Base-by-base conservation (phyloP, 1,140 invertebrate genomes). In the Sesamia nonagrioides region DNA sequence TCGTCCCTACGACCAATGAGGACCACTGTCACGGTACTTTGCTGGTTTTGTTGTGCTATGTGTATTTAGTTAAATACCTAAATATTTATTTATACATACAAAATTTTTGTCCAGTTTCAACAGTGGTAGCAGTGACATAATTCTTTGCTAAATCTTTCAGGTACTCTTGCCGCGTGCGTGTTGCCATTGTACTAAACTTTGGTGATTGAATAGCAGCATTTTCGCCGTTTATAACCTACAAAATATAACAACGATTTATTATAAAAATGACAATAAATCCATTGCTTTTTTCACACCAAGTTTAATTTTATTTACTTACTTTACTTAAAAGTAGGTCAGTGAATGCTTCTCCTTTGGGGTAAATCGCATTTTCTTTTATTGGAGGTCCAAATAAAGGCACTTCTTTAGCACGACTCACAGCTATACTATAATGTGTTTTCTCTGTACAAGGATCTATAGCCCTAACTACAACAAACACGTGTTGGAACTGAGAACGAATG, bases 171-270 rank as follows among this genome's bases (percentile, higher is more conserved):
- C 99, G 96, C 17, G 99, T 99, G 88, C 99, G 96, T 8, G 98
- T 98, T 4, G 99, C 98, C 98, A 99, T 99, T 5, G 98, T 98
- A 61, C 98, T 97, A 95, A 99, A 99, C 95, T 99, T 99, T 88
- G 99, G 98, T 9, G 98, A 99, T 79, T 98, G 96, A 88, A 99
- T 98, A 11, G 98, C 98, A 15, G 99, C 98, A 95, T 99, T 99
- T 95, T 99, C 99, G 21, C 98, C 99, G 95, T 99, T 99, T 58
- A 99, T 99, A 21, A 95, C 92, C 95, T 95, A 52, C 27, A 89
- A 87, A 27, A 42, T 61, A 27, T 48, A 9, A 68, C 48, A 18
- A 0, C 21, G 42, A 42, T 52, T 40, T 18, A n/a, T 11, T 37
- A 13, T 77, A 8, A 71, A 75, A 52, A 35, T 15, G 13, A 0